These are phyloP conservation scores for Cyprinodon tularosa DNA, from an alignment of 2,113 vertebrate genomes.

Conservation along the genomic window DNA sequence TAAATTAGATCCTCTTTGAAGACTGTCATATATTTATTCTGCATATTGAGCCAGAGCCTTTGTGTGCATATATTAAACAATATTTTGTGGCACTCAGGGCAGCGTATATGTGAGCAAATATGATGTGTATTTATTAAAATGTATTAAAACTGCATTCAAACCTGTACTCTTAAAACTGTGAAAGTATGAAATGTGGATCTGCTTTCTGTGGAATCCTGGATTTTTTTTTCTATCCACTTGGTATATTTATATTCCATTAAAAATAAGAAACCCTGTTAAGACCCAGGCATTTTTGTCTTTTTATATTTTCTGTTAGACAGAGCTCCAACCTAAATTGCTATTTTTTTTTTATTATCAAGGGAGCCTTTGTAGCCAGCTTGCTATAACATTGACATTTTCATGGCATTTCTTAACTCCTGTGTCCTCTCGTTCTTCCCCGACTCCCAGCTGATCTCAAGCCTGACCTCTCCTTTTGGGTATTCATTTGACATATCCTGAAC, in stretches of 20 bases:
- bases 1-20: conserved; percentile 44
- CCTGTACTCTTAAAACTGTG: background rate
- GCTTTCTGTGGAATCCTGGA: conserved; percentile 17
- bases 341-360: conserved; percentile 4
- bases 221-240: too few species aligned
- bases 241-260: background rate
- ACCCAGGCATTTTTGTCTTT: background rate
- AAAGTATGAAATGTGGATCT: conserved; percentile 14
- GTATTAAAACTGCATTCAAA: background rate
- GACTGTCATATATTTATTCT: conserved; percentile 31
- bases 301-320: conserved; percentile 5
- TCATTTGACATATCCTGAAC: conserved; percentile 50
- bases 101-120: background rate
- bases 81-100: background rate
- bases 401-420: conserved; percentile 63
- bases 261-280: background rate
- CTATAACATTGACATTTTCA: conserved; percentile 69
- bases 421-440: conserved; percentile 42
- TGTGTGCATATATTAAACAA: conserved; percentile 10
- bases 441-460: conserved; percentile 46
- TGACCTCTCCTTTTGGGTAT: conserved; percentile 48
- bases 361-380: conserved; percentile 23
- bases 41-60: conserved; percentile 19
- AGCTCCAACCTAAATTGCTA: conserved; percentile 2
- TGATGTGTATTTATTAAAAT: conserved; percentile 9